These are phyloP conservation scores for Eretmochelys imbricata DNA, from an alignment of 2,113 vertebrate genomes.

Conservation along the genomic window DNA sequence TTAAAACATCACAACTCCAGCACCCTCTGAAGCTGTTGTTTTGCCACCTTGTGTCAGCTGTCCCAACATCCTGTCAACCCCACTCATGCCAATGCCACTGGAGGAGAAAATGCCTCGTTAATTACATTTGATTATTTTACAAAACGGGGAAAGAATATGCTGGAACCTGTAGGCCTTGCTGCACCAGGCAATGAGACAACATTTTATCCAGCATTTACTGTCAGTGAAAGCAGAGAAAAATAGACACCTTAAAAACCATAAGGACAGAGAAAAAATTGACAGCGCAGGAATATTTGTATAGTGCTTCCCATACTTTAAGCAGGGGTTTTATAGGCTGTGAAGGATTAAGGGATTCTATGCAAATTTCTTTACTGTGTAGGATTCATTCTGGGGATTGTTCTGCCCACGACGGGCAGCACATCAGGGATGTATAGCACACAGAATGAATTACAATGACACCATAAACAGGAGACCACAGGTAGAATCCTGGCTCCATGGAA, in stretches of 20 bases:
- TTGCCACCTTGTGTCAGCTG: neutral
- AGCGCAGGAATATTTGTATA: too few species aligned
- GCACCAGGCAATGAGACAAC: neutral
- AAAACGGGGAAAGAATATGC: neutral
- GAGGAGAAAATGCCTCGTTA: neutral
- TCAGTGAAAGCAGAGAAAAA: neutral
- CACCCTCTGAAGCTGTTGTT: neutral
- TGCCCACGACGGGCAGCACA: neutral
- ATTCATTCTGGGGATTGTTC: neutral
- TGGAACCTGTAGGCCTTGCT: neutral
- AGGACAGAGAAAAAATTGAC: neutral
- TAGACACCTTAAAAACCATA: accelerated
- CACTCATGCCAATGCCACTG: neutral
- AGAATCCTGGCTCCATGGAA: neutral
- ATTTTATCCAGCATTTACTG: neutral
- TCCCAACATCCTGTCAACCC: accelerated
- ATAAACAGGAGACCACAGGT: neutral
- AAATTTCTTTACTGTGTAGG: neutral
- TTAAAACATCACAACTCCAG: neutral
- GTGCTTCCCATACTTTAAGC: too few species aligned
- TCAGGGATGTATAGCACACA: neutral
- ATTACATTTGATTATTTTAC: neutral
- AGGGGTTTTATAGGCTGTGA: neutral
- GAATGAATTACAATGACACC: neutral
- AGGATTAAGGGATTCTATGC: too few species aligned